phyloP scores from a whole-genome alignment of 1,140 invertebrate genomes.

The Calycopis cecrops region DNA sequence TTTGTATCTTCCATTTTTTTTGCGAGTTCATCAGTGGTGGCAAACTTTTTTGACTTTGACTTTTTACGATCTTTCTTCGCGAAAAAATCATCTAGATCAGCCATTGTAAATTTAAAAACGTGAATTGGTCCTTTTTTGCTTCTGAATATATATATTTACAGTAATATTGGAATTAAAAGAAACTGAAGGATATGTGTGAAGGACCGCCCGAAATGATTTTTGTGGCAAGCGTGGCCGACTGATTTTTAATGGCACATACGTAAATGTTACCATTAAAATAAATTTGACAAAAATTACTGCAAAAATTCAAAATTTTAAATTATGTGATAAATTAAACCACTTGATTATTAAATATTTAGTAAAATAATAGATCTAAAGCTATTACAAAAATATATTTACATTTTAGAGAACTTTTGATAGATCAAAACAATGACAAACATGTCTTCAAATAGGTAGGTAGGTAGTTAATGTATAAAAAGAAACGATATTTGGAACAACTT shows the following conservation, averaged over 20 bases:
- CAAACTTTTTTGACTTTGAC: slow-evolving; percentile 87
- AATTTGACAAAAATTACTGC: too few species aligned
- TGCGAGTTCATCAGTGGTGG: slow-evolving; percentile 88
- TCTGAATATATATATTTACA: slow-evolving; percentile 40
- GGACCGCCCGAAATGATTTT: slow-evolving; percentile 60
- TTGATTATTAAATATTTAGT: too few species aligned
- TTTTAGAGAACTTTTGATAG: too few species aligned
- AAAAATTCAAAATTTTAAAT: too few species aligned
- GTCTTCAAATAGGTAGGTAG: too few species aligned
- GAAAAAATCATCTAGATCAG: slow-evolving; percentile 94
- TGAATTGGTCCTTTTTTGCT: slow-evolving; percentile 31
- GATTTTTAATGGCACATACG: slow-evolving; percentile 58
- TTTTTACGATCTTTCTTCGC: slow-evolving; percentile 95
- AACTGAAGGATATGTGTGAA: slow-evolving; percentile 43
- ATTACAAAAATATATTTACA: too few species aligned
- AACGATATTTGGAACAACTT: too few species aligned
- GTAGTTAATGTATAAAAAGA: too few species aligned
- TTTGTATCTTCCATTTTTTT: slow-evolving; percentile 86
- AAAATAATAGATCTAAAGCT: too few species aligned
- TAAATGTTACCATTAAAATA: slow-evolving; percentile 34
- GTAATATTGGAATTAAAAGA: slow-evolving; percentile 60
- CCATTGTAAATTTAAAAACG: slow-evolving; percentile 78
- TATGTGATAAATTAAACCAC: too few species aligned
- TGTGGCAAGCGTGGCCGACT: slow-evolving; percentile 70
- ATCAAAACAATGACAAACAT: too few species aligned